Percentiles rank a stretch among this genome's conserved stretches.
These are phyloP conservation scores for Syrmaticus mikado DNA, from an alignment of 2,113 vertebrate species.

Conservation along the genomic window DNA sequence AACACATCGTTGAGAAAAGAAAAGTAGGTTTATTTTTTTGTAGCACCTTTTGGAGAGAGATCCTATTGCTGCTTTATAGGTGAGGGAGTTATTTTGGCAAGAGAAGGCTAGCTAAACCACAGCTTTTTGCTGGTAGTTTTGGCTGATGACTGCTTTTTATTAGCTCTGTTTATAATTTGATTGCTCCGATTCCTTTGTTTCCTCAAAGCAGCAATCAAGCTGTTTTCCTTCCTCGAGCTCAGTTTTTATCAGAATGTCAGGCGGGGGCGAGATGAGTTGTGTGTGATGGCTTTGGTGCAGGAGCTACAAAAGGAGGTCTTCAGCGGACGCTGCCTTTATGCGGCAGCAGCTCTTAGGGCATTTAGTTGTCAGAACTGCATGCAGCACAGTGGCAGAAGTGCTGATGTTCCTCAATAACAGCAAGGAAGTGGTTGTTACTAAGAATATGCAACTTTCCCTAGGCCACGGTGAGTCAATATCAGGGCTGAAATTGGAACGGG, in stretches of 20 bases:
- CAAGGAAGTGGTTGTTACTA: neutral
- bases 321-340: neutral
- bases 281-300: neutral
- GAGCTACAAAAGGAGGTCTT: neutral
- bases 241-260: neutral
- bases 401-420: neutral
- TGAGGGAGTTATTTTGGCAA: neutral
- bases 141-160: slow-evolving; percentile 48
- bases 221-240: neutral
- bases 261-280: neutral
- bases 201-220: slow-evolving; percentile 16
- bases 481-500: neutral
- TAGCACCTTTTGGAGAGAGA: neutral
- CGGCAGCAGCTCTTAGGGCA: neutral
- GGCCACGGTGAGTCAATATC: neutral
- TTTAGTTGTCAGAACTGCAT: accelerated
- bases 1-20: accelerated
- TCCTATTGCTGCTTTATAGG: neutral
- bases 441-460: neutral
- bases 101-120: neutral
- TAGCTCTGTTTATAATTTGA: slow-evolving; percentile 24
- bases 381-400: neutral
- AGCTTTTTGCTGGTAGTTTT: neutral
- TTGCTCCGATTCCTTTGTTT: neutral
- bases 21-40: accelerated